Evolutionary conservation across 2,797 vertebrate genomes (phyloP), one percentile per base, ranked within the genome.

Genomic region (Argya squamiceps): DNA sequence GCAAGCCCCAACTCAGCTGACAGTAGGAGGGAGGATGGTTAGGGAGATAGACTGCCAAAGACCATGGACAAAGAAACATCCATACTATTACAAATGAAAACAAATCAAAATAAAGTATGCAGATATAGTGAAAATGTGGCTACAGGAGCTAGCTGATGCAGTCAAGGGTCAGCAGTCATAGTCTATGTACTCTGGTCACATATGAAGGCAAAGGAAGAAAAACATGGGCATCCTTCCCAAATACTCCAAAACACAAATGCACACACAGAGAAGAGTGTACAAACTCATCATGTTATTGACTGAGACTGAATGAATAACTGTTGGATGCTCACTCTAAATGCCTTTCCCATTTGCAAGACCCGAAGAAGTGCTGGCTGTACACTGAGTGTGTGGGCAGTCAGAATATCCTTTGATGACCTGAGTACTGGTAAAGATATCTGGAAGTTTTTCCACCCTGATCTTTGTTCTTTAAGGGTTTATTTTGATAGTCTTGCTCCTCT

Each of bases 281-380:
- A 77, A 73, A 60, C 17, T 53, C 37, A 34, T 70, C 24, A 14
- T 0, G 0, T 53, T 68, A 53, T 17, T 46, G 23, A 8, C 18
- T 27, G 30, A 84, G 30, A 32, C 10, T 67, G 39, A 94, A 74
- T 37, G 63, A 68, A 5, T n/a, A n/a, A n/a, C n/a, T n/a, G n/a
- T n/a, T n/a, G n/a, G n/a, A n/a, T n/a, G n/a, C 32, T 80, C 36
- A 27, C 22, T 50, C 22, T 26, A 8, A 41, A 29, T 7, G 9
- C 27, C 18, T 84, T 74, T 29, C 36, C 36, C 0, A 0, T 32
- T 63, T 83, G 23, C 44, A 53, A 53, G 34, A 27, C 24, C 26
- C 0, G 0, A 44, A 71, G 56, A 64, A 81, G 19, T 15, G 1
- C 78, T 91, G 60, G 30, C 23, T 2, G 0, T 44, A 30, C 22